phyloP scores from a whole-genome alignment of 2,113 vertebrate genomes.

The Speoplatyrhinus poulsoni region DNA sequence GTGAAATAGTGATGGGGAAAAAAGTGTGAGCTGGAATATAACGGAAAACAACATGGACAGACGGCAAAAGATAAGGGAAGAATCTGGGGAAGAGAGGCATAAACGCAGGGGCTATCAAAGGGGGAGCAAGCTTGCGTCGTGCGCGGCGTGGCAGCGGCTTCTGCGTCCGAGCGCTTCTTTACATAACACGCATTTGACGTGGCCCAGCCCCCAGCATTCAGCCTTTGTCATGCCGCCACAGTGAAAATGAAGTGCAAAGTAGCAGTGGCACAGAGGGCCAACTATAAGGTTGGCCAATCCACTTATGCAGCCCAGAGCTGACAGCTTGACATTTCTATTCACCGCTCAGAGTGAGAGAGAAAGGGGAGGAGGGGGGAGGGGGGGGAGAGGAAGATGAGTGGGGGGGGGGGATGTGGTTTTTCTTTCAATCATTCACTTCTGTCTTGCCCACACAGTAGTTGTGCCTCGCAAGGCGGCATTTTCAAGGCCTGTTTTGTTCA shows the following conservation, averaged over 20 bases:
- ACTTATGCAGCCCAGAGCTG: slow-evolving; percentile 80
- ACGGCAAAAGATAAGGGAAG: slow-evolving; percentile 7
- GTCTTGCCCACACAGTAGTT: slow-evolving; percentile 68
- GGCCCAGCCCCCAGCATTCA: slow-evolving; percentile 77
- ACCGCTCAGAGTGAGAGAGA: slow-evolving; percentile 60
- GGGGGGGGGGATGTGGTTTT: slow-evolving; percentile 55
- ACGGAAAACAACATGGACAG: background rate
- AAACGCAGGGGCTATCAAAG: slow-evolving; percentile 51
- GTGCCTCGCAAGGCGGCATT: slow-evolving; percentile 61
- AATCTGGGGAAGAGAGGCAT: slow-evolving; percentile 28
- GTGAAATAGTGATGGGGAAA: slow-evolving; percentile 57
- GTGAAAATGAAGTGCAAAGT: slow-evolving; percentile 82
- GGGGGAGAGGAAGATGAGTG: slow-evolving; percentile 1
- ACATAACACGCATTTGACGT: slow-evolving; percentile 77
- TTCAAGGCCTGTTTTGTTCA: slow-evolving; percentile 45
- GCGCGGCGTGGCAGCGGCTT: slow-evolving; percentile 60
- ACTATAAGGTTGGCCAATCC: slow-evolving; percentile 81
- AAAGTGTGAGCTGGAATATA: slow-evolving; percentile 25
- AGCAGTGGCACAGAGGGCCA: slow-evolving; percentile 76
- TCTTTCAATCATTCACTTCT: slow-evolving; percentile 69
- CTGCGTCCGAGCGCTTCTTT: slow-evolving; percentile 73
- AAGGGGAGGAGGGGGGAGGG: background rate
- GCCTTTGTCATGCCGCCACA: slow-evolving; percentile 77
- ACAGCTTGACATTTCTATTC: slow-evolving; percentile 86
- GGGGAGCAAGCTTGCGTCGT: slow-evolving; percentile 35